phyloP scores from a whole-genome alignment of 2,888 invertebrate genomes.

The Eupsilia transversa region DNA sequence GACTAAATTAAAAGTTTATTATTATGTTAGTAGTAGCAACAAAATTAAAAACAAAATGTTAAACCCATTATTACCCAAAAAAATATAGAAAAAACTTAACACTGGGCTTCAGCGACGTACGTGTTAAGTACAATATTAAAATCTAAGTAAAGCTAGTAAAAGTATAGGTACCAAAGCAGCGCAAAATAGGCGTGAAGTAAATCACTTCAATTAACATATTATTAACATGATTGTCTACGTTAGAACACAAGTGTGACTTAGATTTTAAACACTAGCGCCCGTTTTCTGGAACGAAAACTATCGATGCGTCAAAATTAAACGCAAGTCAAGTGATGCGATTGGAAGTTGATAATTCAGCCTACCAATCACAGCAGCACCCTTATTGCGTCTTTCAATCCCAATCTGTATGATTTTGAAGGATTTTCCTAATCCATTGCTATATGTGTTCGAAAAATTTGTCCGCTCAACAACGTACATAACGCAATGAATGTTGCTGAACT shows the following conservation, averaged over 20 bases:
- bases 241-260: neutral
- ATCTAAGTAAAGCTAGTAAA: slow-evolving; percentile 13
- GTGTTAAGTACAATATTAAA: neutral
- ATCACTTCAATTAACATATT: slow-evolving; percentile 26
- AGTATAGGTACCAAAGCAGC: slow-evolving; percentile 46
- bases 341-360: neutral
- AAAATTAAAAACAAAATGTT: neutral
- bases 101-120: too few species aligned
- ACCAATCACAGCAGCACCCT: neutral
- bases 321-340: neutral
- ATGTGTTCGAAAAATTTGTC: too few species aligned
- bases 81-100: neutral
- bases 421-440: too few species aligned
- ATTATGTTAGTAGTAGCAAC: neutral
- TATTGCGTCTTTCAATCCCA: too few species aligned
- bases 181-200: slow-evolving; percentile 29
- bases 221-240: neutral
- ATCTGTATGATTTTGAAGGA: too few species aligned
- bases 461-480: too few species aligned
- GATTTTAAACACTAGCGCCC: neutral
- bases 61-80: neutral
- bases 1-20: neutral
- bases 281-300: neutral
- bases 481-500: too few species aligned
- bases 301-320: neutral